A percentile compares a stretch with the other conserved stretches of the same genome.
phyloP scores from a whole-genome alignment of 2,888 invertebrate species.

The Apotomis capreana region DNA sequence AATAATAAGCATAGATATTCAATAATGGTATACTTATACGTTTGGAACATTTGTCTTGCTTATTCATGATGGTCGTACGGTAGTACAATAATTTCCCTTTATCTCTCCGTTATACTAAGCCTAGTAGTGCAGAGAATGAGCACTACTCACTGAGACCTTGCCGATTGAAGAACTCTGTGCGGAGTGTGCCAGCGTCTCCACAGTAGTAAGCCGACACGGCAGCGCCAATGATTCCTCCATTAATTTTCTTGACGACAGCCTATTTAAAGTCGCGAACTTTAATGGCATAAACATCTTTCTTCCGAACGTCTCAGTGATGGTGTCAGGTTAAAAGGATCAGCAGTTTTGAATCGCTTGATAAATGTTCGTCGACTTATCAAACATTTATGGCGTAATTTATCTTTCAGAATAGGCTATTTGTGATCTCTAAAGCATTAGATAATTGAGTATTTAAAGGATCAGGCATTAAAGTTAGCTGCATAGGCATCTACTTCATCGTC shows the following conservation, averaged over 20 bases:
- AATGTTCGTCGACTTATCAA: slow-evolving; percentile 54
- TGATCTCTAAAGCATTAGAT: slow-evolving; percentile 3
- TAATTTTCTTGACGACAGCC: slow-evolving; percentile 68
- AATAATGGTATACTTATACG: too few relatives aligned
- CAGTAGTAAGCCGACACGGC: slow-evolving; percentile 44
- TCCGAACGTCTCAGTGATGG: slow-evolving; percentile 57
- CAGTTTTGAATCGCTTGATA: slow-evolving; percentile 63
- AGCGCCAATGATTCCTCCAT: slow-evolving; percentile 59
- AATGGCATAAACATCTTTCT: slow-evolving; percentile 64
- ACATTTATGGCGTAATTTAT: slow-evolving; percentile 42
- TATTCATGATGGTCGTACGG: too few relatives aligned
- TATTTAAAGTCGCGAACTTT: slow-evolving; percentile 59
- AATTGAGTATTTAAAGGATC: background rate
- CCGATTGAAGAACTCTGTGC: too few relatives aligned
- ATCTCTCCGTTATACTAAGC: background rate
- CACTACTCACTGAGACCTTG: background rate
- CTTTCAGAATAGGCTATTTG: slow-evolving; percentile 33
- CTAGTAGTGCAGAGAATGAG: background rate
- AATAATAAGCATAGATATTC: too few relatives aligned
- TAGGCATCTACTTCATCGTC: background rate
- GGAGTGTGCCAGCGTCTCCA: too few relatives aligned
- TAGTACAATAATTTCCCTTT: too few relatives aligned
- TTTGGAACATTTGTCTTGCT: too few relatives aligned
- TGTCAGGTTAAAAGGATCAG: slow-evolving; percentile 62
- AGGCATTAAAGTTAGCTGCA: background rate